phyloP scores from a whole-genome alignment of 2,888 invertebrate species.

The Drosophila pullipes region DNA sequence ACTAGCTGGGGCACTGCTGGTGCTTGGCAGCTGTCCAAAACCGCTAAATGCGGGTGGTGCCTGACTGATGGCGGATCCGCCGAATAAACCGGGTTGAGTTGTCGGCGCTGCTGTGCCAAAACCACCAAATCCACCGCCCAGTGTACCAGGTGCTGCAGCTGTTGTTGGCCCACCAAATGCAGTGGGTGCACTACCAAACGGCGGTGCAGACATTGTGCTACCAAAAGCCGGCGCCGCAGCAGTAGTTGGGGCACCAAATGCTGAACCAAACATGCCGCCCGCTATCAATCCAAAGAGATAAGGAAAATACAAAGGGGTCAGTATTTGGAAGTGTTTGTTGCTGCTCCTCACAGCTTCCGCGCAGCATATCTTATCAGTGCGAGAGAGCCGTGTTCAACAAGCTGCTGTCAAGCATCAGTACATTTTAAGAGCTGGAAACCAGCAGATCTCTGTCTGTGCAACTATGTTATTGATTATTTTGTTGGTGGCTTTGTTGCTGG shows the following conservation, averaged over 20 bases:
- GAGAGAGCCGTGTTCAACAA: neutral
- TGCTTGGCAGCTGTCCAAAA: constrained; percentile 78
- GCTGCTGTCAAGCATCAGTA: constrained; percentile 40
- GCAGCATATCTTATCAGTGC: constrained; percentile 53
- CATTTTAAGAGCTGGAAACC: constrained; percentile 8
- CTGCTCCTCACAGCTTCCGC: constrained; percentile 37
- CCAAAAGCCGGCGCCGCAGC: constrained; percentile 54
- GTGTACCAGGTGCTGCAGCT: constrained; percentile 62
- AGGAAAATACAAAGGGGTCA: constrained; percentile 52
- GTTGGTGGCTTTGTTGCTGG: constrained; percentile 44
- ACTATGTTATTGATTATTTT: constrained; percentile 40
- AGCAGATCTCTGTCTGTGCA: constrained; percentile 19
- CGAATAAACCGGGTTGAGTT: constrained; percentile 85
- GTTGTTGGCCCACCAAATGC: constrained; percentile 70
- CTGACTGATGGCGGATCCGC: constrained; percentile 64
- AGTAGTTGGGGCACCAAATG: constrained; percentile 73
- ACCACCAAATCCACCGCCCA: constrained; percentile 82
- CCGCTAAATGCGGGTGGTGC: constrained; percentile 86
- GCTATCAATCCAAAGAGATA: constrained; percentile 61
- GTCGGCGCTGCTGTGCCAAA: constrained; percentile 84
- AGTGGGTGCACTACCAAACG: constrained; percentile 67
- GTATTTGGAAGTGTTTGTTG: constrained; percentile 30
- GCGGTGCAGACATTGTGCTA: constrained; percentile 66
- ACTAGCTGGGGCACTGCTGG: constrained; percentile 57
- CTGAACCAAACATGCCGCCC: constrained; percentile 80